These are phyloP conservation scores for Drosophila merina DNA, from an alignment of 2,888 invertebrate species.

Conservation along the genomic window DNA sequence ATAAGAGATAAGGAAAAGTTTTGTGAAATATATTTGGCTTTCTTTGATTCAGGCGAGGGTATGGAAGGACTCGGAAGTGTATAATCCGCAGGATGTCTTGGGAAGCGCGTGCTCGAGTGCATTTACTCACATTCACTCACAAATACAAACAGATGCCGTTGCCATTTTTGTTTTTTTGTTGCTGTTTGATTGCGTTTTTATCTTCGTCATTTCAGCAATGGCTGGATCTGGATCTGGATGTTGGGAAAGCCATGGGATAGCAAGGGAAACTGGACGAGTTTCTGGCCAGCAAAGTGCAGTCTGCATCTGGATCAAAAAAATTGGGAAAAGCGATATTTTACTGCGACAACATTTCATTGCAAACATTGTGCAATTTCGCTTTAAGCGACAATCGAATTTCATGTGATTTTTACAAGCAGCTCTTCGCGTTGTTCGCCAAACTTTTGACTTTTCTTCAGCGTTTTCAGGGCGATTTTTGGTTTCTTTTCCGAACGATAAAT, in stretches of 20 bases:
- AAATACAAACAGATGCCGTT: constrained; percentile 64
- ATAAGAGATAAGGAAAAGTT: neutral
- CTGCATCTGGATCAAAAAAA: constrained; percentile 22
- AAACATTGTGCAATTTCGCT: constrained; percentile 78
- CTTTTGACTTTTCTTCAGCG: constrained; percentile 43
- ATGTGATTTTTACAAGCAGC: constrained; percentile 72
- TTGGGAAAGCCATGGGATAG: neutral
- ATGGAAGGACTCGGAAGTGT: neutral
- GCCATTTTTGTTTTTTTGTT: constrained; percentile 42
- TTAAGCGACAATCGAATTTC: constrained; percentile 77
- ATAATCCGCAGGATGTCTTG: neutral
- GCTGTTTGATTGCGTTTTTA: constrained; percentile 76
- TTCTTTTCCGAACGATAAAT: neutral
- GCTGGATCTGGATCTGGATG: constrained; percentile 22
- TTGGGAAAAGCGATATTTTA: constrained; percentile 63
- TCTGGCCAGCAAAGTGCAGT: constrained; percentile 1
- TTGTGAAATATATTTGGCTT: neutral
- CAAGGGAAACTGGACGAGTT: constrained; percentile 10
- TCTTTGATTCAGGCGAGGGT: constrained; percentile 8
- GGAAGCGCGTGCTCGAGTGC: constrained; percentile 73
- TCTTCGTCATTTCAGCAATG: constrained; percentile 74
- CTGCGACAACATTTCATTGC: constrained; percentile 74
- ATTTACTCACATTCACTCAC: constrained; percentile 54
- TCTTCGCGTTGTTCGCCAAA: constrained; percentile 35
- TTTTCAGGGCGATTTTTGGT: constrained; percentile 3